Evolutionary conservation across 2,888 invertebrate genomes (phyloP).

Genomic region (Philaethria dido): DNA sequence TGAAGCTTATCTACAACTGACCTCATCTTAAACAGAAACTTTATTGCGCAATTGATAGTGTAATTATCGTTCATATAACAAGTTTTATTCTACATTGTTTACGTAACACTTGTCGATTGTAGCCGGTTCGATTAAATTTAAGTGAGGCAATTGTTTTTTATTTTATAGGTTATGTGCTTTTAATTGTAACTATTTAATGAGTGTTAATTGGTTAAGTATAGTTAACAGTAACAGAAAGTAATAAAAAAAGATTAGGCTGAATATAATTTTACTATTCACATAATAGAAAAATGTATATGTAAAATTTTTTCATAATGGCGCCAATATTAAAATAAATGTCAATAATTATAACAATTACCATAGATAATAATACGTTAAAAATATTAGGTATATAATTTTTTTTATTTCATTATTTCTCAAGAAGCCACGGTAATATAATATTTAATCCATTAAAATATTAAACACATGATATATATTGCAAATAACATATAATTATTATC

Average conservation of each 20-base stretch:
- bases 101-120: not conserved
- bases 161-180: conserved; percentile 3
- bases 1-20: conserved; percentile 42
- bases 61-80: conserved; percentile 8
- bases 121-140: conserved; percentile 2
- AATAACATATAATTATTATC: too few species aligned
- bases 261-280: not conserved
- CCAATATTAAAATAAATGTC: not conserved
- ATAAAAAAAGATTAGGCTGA: not conserved
- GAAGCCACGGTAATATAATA: too few species aligned
- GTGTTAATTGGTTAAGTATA: too few species aligned
- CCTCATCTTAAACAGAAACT: conserved; percentile 33
- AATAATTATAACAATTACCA: not conserved
- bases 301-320: not conserved
- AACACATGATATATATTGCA: too few species aligned
- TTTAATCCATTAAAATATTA: too few species aligned
- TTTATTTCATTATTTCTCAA: too few species aligned
- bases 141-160: not conserved
- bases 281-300: not conserved
- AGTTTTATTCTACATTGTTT: conserved; percentile 7
- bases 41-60: conserved; percentile 35
- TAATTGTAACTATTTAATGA: not conserved
- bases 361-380: too few species aligned
- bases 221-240: not conserved
- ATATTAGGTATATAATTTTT: too few species aligned